Base-by-base conservation (phyloP, 1,140 invertebrate species). In the Nasonia giraulti region DNA sequence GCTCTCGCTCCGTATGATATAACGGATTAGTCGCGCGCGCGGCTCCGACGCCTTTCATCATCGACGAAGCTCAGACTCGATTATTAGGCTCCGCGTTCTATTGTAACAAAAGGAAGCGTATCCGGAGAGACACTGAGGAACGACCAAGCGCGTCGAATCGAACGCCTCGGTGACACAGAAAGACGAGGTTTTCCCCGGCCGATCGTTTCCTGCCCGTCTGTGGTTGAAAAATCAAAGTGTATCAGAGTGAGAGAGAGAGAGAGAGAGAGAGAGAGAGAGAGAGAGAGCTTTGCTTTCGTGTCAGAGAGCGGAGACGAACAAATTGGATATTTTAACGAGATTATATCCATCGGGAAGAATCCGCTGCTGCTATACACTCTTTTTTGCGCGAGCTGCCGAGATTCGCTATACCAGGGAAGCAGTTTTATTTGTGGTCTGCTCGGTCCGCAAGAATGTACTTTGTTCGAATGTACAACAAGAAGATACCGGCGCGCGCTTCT, bases 81-180 rank as follows among this genome's bases (percentile, higher is more conserved):
- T 17, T 55, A 55, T 55, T 55, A 55, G 1, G 50, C 17, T 12
- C 50, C 17, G 12, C 50, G 50, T 55, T 55, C 12, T 55, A 62
- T 62, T 62, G n/a, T 62, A 62, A 62, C 55, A 62, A 62, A 62
- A 62, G 5, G 55, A 14, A 14, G 47, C 47, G 14, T 12, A 17
- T 50, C 14, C 10, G 0, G 11, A 50, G 47, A 50, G 40, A 44
- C 40, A 7, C 27, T 27, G 27, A 27, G 27, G 1, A 27, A 27
- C 27, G 1, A 44, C 40, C 12, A 50, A 20, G 55, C 55, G 55
- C 20, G 1, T 89, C 87, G 84, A 87, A 86, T 87, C 71, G 50
- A 87, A 84, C 81, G 4, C 1, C 84, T 88, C 86, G 86, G 85
- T 90, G 88, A 90, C 89, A 90, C 86, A 87, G 88, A 85, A 89